Evolutionary conservation across 2,797 vertebrate genomes (phyloP).

Genomic region (Rhabdomys pumilio): DNA sequence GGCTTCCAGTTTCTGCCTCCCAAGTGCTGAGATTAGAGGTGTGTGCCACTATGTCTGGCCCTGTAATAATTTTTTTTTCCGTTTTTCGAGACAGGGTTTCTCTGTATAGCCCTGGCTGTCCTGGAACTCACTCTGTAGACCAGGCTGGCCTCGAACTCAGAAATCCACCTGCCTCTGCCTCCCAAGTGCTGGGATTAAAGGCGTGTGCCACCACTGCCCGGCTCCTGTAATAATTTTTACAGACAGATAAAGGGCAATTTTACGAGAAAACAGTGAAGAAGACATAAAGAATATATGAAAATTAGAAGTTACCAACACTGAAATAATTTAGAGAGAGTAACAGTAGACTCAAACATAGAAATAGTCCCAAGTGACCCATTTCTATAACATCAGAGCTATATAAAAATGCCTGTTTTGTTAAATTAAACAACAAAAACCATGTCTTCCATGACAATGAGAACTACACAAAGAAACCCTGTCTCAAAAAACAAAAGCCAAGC

Average conservation of each 20-base stretch:
- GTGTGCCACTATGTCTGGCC: neutral
- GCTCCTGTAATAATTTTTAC: neutral
- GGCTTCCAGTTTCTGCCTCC: neutral
- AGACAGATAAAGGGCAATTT: neutral
- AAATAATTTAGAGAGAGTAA: conserved; percentile 59
- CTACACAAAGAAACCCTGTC: neutral
- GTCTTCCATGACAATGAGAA: neutral
- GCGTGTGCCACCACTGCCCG: neutral
- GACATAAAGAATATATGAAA: conserved; percentile 28
- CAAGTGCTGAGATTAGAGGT: neutral
- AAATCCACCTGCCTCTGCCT: neutral
- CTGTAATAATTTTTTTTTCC: neutral
- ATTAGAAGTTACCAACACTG: conserved; percentile 57
- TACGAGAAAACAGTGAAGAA: conserved; percentile 4
- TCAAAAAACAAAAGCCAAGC: neutral
- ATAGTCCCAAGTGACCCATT: conserved; percentile 9
- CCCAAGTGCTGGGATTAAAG: neutral
- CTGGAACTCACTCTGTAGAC: no score
- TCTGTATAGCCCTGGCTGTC: no score
- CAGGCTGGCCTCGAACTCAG: no score
- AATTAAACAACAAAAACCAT: conserved; percentile 5
- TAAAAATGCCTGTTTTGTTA: conserved; percentile 61
- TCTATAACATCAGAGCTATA: conserved; percentile 26
- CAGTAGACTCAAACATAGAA: conserved; percentile 67
- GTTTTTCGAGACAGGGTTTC: no score